Conservation (phyloP, 1,140 invertebrate species). For the Brachystomella parvula region DNA sequence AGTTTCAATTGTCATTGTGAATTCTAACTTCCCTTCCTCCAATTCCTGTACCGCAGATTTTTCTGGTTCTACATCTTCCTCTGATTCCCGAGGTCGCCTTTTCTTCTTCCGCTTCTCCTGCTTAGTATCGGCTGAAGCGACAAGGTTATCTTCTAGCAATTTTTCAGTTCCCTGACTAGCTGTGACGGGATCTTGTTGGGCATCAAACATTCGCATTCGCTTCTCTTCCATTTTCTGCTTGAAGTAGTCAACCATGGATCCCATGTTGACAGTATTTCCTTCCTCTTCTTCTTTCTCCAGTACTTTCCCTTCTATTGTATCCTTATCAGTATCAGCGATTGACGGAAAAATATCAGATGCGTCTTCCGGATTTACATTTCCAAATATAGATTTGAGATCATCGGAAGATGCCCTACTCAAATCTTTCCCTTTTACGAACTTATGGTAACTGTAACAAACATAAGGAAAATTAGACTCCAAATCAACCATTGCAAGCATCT, state of each 20-base stretch:
- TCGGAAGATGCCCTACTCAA: constrained; percentile 23
- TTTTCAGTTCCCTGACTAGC: no score
- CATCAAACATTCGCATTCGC: no score
- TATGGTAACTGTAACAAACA: constrained; percentile 30
- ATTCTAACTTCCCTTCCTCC: no score
- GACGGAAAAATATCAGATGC: background rate
- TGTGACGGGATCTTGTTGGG: no score
- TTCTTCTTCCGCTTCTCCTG: no score
- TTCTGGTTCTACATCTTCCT: no score
- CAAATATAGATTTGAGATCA: constrained; percentile 33
- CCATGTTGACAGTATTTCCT: background rate
- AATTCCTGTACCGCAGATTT: no score
- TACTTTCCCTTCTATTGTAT: background rate
- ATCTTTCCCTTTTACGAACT: constrained; percentile 34
- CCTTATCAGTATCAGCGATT: background rate
- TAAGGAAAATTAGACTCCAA: background rate
- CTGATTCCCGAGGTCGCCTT: no score
- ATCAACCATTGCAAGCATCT: background rate
- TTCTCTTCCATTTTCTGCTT: constrained; percentile 4
- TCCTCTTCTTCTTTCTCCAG: background rate
- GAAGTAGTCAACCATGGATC: constrained; percentile 1
- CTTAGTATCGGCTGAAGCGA: no score
- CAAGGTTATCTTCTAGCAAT: no score
- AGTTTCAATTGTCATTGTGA: no score
- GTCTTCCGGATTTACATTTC: constrained; percentile 10